phyloP scores from a whole-genome alignment of 30 jellyfish, hydroid and myxozoan genomes.

The Chrysaora quinquecirrha region DNA sequence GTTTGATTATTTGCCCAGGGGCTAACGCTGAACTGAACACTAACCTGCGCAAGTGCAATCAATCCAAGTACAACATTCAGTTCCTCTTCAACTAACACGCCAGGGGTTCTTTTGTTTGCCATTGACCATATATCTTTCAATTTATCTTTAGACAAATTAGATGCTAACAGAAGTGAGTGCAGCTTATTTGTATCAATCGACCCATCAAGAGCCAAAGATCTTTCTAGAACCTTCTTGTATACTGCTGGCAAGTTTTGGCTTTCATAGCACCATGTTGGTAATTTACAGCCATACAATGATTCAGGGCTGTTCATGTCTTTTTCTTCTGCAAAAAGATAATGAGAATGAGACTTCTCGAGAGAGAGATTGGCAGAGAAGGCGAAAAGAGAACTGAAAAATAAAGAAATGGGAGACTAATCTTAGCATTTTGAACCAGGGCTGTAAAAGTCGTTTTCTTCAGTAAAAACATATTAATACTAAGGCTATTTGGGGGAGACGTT shows the following conservation, averaged over 20 bases:
- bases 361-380: no score
- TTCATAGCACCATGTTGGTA: conserved; percentile 63
- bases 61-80: conserved; percentile 67
- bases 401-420: no score
- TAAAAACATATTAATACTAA: no score
- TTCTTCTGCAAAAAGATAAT: conserved; percentile 2
- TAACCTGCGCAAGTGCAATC: conserved; percentile 77
- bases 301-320: conserved; percentile 1
- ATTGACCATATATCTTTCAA: conserved; percentile 66
- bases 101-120: conserved; percentile 69
- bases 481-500: no score
- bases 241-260: conserved; percentile 43
- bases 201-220: conserved; percentile 57
- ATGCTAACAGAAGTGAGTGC: conserved; percentile 42
- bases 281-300: conserved; percentile 50
- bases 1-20: no score
- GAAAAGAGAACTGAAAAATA: no score
- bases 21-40: no score
- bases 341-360: no score
- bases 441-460: no score
- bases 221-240: conserved; percentile 51
- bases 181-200: conserved; percentile 42
- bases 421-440: no score
- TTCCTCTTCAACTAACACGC: conserved; percentile 63
- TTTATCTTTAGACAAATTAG: conserved; percentile 56